Base-by-base conservation (phyloP, 2,888 invertebrate genomes). In the Drosophila phalerata region DNA sequence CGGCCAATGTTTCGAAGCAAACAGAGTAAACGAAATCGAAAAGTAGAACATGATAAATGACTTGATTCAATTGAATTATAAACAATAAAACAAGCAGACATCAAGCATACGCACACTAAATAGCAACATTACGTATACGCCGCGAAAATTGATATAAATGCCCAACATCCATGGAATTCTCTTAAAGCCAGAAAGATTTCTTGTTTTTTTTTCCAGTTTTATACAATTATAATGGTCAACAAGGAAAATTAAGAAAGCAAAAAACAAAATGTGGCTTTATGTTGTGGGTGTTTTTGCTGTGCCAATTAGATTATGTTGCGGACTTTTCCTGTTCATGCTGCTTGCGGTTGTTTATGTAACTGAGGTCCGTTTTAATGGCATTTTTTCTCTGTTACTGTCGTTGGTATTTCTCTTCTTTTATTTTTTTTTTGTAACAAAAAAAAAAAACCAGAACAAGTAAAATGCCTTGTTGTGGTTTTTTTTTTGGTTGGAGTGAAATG, bases 41-140 rank as follows among this genome's bases (percentile, higher is more conserved):
- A 77, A 80, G 83, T 82, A 67, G 77, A 71, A 71, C 78, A 83
- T 83, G 81, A 85, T 85, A 83, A 85, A 85, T 88, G 65, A 63
- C 69, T 72, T 47, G 42, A 55, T 74, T 80, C 88, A 83, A 85
- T 85, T 85, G 88, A 88, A 80, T 80, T 80, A 85, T 80, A 87
- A 87, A 80, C 80, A 84, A 73, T 53, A 66, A 79, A 75, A 71
- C 49, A 45, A 60, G 55, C 51, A 51, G 49, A 56, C 69, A 73
- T 63, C 64, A 55, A 68, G 60, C 73, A 79, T 65, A 81, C 82
- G 81, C 71, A 74, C 9, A 13, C 34, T 37, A 37, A 47, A 47
- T 48, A 64, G 19, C 8, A 37, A 40, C 34, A 55, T 62, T 65
- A 45, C 61, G 73, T 62, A 77, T 73, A 77, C 76, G 73, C 61